Base-by-base conservation (phyloP, 2,113 vertebrate species). In the Coracopsis vasa region DNA sequence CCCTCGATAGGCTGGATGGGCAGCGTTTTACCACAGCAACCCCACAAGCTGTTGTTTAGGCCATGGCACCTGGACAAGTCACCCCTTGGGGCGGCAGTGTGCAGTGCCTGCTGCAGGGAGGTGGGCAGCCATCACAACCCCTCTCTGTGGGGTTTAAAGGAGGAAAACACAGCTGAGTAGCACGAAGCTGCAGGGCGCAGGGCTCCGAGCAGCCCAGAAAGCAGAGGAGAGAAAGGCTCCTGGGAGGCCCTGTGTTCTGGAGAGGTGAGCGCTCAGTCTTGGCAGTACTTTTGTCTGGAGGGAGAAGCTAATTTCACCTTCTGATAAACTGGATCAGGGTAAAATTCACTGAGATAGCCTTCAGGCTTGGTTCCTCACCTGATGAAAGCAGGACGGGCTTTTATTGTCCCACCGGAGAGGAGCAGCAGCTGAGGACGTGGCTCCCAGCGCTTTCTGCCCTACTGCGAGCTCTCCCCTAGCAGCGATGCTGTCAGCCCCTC, bases 251-350 rank as follows among this genome's bases (percentile, higher is more conserved):
- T 24, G 25, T 19, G 21, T 35, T 66, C 41, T 23, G 19, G 41
- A 53, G 33, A 58, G 4, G 29, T 8, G 2, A 67, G 11, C 0
- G 1, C 27, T 67, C 28, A 1, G 4, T 60, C n/a, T 78, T 71
- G 72, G 65, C 67, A 67, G 17, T 9, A n/a, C 0, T 0, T 70
- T 64, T 2, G 0, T 71, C 72, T 45, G 5, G 1, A 27, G 14
- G 11, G 11, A 86, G 19, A 84, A n/a, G 39, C 10, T 53, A 64
- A 93, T 93, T 94, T 92, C 67, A 90, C 24, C 60, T 75, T 88
- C 79, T 74, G 37, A 51, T 67, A 87, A 84, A 71, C 28, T 35
- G 10, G 39, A 58, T 75, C 62, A 82, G 25, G 44, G 41, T 24
- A 50, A 82, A 83, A 37, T 11, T 78, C 71, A 50, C 31, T 3